Percentiles rank a stretch among this genome's conserved stretches.
Evolutionary conservation across 2,888 invertebrate species (phyloP).

Genomic region (Gymnocheta viridis): DNA sequence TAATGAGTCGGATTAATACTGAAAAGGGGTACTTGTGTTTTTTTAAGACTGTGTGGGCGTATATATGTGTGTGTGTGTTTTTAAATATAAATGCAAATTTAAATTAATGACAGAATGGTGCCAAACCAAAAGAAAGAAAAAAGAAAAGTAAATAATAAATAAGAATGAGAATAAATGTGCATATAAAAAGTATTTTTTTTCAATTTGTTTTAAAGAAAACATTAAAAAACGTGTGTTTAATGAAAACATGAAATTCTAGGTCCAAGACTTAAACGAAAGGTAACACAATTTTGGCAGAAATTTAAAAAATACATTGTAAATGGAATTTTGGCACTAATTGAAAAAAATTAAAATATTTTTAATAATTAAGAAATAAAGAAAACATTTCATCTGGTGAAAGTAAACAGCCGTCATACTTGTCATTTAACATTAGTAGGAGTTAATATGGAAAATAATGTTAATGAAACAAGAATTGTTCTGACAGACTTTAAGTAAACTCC

Average conservation of each 20-base stretch:
- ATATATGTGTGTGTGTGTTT: neutral
- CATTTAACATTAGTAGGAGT: no score
- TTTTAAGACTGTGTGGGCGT: neutral
- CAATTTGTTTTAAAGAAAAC: neutral
- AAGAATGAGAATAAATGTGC: constrained; percentile 8
- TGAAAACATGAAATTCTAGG: constrained; percentile 1
- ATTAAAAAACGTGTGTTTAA: neutral
- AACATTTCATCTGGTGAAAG: neutral
- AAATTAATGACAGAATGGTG: constrained; percentile 51
- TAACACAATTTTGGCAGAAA: neutral
- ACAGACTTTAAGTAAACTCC: neutral
- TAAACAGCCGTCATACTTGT: neutral
- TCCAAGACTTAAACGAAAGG: neutral
- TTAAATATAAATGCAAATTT: constrained; percentile 46
- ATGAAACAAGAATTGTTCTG: no score
- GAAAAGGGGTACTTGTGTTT: constrained; percentile 41
- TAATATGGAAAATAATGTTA: neutral
- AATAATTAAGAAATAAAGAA: neutral
- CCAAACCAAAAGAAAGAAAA: neutral
- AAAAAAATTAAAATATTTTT: neutral
- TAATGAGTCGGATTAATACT: constrained; percentile 13
- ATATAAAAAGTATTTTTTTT: constrained; percentile 15
- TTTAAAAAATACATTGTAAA: neutral
- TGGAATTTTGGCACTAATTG: neutral
- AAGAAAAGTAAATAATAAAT: constrained; percentile 25